Conservation (phyloP, 2,113 vertebrate species). For the Nothocercus julius region DNA sequence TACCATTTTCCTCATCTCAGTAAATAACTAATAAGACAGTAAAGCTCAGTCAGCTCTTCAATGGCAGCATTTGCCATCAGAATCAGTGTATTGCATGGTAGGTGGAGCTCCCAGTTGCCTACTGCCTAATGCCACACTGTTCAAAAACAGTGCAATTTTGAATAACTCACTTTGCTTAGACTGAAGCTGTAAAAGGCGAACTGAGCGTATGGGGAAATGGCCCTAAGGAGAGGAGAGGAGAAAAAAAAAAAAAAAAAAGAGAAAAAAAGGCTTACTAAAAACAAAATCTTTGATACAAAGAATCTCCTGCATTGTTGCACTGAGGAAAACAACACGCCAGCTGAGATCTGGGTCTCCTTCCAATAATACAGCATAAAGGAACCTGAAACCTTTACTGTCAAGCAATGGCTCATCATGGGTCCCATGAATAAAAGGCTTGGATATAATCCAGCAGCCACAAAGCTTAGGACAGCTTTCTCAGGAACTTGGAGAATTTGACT, state of each 20-base stretch:
- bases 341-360: neutral
- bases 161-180: neutral
- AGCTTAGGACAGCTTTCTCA: conserved; percentile 28
- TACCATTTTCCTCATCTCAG: neutral
- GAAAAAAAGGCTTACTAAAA: neutral
- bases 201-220: neutral
- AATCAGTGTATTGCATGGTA: neutral
- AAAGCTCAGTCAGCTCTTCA: neutral
- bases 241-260: rapidly evolving
- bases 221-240: rapidly evolving
- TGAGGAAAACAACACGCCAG: neutral
- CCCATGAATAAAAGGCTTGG: conserved; percentile 19
- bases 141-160: neutral
- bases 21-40: neutral
- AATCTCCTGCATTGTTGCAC: neutral
- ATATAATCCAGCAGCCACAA: conserved; percentile 50
- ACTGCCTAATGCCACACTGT: neutral
- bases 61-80: neutral
- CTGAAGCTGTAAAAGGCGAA: neutral
- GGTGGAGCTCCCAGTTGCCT: neutral
- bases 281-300: neutral
- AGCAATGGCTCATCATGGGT: neutral
- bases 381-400: conserved; percentile 26
- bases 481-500: conserved; percentile 22
- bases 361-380: conserved; percentile 10